These are phyloP conservation scores for Pseudomyrmex flavicornis DNA, from an alignment of 1,140 invertebrate species.

Conservation along the genomic window DNA sequence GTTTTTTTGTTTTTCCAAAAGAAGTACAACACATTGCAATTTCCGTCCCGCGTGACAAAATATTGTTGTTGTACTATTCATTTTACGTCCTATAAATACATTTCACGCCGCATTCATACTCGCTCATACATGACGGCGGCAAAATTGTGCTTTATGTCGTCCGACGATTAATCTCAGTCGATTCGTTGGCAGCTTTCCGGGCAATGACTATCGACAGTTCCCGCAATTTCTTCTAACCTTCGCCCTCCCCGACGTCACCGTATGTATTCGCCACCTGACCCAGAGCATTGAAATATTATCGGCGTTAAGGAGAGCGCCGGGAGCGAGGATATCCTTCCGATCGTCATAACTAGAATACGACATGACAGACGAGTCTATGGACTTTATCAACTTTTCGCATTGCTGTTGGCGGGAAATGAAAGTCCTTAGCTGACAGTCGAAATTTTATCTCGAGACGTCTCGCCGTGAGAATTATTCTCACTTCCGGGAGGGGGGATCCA, in stretches of 20 bases:
- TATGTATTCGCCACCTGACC: slow-evolving; percentile 18
- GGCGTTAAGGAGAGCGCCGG: slow-evolving; percentile 42
- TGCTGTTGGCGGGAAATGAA: slow-evolving; percentile 25
- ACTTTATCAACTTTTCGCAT: slow-evolving; percentile 50
- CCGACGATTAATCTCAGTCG: slow-evolving; percentile 44
- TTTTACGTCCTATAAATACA: background rate
- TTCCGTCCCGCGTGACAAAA: background rate
- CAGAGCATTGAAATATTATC: slow-evolving; percentile 56
- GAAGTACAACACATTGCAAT: background rate
- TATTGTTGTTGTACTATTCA: background rate
- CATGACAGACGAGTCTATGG: slow-evolving; percentile 40
- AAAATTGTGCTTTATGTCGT: slow-evolving; percentile 33
- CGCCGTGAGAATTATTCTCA: background rate
- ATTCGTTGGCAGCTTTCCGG: slow-evolving; percentile 50
- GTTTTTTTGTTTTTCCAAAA: background rate
- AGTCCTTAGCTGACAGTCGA: slow-evolving; percentile 25
- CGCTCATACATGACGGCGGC: background rate
- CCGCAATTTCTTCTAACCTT: slow-evolving; percentile 43
- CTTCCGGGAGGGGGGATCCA: background rate
- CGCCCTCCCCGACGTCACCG: background rate
- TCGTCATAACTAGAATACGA: slow-evolving; percentile 52
- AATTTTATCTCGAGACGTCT: slow-evolving; percentile 1
- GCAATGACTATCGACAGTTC: slow-evolving; percentile 59
- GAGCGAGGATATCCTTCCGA: slow-evolving; percentile 38
- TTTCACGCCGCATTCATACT: background rate